Evolutionary conservation across 2,888 invertebrate genomes (phyloP).

Genomic region (Cerastis leucographa): DNA sequence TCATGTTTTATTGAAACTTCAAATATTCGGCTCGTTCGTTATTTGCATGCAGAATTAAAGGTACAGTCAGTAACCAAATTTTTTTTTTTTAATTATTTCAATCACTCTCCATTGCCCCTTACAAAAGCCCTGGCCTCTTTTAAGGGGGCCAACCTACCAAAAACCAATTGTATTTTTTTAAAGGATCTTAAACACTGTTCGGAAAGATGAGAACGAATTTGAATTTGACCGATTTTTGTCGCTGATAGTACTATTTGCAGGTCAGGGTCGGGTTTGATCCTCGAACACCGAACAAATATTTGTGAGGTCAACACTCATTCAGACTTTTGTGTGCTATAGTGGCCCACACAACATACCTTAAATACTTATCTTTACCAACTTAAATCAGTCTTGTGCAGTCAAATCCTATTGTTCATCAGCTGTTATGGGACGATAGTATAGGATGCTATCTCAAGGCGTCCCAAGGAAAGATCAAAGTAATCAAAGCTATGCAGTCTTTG

Average conservation of each 20-base stretch:
- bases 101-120: neutral
- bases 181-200: neutral
- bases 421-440: neutral
- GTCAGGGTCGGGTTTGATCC: conserved; percentile 16
- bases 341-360: neutral
- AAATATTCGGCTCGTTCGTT: neutral
- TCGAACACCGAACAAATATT: conserved; percentile 25
- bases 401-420: neutral
- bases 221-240: neutral
- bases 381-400: neutral
- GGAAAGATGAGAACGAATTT: neutral
- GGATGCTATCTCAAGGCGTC: neutral
- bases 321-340: conserved; percentile 2
- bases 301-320: neutral
- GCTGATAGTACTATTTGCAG: conserved; percentile 2
- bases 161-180: neutral
- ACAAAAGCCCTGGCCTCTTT: too few relatives aligned
- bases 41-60: neutral
- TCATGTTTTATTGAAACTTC: too few relatives aligned
- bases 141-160: neutral
- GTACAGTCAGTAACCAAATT: neutral
- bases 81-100: neutral
- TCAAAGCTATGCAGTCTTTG: neutral
- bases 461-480: too few relatives aligned
- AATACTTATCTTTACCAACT: neutral